Conservation (phyloP, 2,888 invertebrate species). For the Hypercompe scribonia region DNA sequence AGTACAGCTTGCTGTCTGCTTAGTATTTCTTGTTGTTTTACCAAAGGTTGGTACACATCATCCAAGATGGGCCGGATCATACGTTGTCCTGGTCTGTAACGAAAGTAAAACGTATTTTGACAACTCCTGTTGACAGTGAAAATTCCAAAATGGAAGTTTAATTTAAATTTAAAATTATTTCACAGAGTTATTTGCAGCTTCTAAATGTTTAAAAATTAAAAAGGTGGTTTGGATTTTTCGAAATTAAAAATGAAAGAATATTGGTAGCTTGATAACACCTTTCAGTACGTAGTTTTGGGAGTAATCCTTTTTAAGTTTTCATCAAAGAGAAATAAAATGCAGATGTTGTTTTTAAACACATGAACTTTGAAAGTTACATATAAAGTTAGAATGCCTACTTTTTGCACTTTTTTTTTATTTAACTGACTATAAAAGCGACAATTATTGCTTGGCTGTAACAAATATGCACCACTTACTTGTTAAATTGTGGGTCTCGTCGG, state of each 20-base stretch:
- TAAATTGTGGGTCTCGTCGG: constrained; percentile 64
- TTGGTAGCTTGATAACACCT: too few relatives aligned
- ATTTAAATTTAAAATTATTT: background rate
- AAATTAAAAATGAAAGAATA: too few relatives aligned
- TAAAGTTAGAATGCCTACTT: background rate
- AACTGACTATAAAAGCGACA: background rate
- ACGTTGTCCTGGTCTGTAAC: constrained; percentile 68
- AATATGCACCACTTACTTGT: constrained; percentile 61
- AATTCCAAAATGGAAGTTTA: too few relatives aligned
- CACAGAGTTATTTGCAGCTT: background rate
- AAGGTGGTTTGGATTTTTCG: background rate
- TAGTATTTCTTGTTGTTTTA: constrained; percentile 90
- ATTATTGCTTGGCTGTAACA: background rate
- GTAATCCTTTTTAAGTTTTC: too few relatives aligned
- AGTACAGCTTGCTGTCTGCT: constrained; percentile 86
- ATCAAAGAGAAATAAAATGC: background rate
- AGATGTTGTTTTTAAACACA: background rate
- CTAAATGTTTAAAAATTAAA: background rate
- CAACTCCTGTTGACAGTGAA: too few relatives aligned
- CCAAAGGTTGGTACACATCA: constrained; percentile 92
- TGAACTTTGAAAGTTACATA: background rate
- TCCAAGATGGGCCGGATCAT: constrained; percentile 91
- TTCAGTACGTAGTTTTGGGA: too few relatives aligned
- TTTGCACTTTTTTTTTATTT: background rate
- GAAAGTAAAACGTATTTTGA: too few relatives aligned